These are phyloP conservation scores for Mesoclemmys tuberculata DNA, from an alignment of 2,113 vertebrate species.

Conservation along the genomic window DNA sequence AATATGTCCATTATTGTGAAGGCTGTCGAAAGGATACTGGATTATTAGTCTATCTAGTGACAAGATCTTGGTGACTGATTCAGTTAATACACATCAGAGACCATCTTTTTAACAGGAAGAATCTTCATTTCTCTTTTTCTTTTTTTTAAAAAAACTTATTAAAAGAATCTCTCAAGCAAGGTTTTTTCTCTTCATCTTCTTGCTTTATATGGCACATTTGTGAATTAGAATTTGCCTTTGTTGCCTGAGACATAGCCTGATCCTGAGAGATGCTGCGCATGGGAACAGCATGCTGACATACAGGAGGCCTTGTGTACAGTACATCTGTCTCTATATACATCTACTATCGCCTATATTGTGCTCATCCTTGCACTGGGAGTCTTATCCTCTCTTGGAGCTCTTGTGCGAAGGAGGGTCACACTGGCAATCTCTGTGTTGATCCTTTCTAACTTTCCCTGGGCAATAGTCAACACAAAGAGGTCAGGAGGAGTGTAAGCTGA, in stretches of 20 bases:
- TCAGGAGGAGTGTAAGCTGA: neutral
- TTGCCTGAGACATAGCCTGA: neutral
- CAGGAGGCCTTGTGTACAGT: accelerated
- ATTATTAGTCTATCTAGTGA: conserved; percentile 25
- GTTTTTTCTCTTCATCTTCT: neutral
- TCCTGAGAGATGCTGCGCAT: neutral
- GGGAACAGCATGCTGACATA: neutral
- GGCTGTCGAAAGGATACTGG: conserved; percentile 36
- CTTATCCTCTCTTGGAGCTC: accelerated
- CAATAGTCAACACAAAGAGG: neutral
- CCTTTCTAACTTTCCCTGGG: neutral
- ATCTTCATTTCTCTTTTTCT: neutral
- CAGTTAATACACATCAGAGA: neutral
- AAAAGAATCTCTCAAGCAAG: neutral
- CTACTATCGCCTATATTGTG: neutral
- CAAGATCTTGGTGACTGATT: neutral
- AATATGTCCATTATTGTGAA: conserved; percentile 68
- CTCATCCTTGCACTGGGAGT: neutral
- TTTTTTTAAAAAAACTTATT: neutral
- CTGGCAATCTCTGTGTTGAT: neutral
- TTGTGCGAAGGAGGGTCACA: neutral
- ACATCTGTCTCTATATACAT: neutral
- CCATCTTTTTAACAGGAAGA: neutral
- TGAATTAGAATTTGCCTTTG: neutral
- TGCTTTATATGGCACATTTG: neutral